phyloP scores from a whole-genome alignment of 2,888 invertebrate genomes.

The Harpalus rubripes region DNA sequence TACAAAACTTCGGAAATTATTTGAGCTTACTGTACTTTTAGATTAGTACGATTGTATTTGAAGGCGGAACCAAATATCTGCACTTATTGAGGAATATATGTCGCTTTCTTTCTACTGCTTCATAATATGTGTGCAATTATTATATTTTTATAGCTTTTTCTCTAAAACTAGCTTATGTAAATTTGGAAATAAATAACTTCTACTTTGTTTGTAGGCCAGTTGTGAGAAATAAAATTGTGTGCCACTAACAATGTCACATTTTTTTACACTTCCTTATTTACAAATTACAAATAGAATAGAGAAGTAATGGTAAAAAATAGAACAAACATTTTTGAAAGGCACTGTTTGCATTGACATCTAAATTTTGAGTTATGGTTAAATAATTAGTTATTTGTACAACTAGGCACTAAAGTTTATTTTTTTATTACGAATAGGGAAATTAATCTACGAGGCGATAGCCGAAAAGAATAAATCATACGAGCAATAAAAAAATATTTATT shows the following conservation, averaged over 20 bases:
- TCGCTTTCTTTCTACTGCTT: conserved; percentile 59
- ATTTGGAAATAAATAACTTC: not conserved
- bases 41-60: conserved; percentile 29
- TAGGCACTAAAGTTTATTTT: no score
- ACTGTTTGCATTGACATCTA: no score
- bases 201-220: conserved; percentile 12
- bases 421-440: no score
- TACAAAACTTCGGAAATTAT: not conserved
- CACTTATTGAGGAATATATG: conserved; percentile 57
- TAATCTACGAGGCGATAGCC: no score
- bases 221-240: conserved; percentile 30
- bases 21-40: conserved; percentile 39
- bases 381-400: no score
- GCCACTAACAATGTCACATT: conserved; percentile 2
- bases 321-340: no score
- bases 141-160: conserved; percentile 19
- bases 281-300: not conserved
- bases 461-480: no score
- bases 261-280: not conserved
- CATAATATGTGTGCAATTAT: conserved; percentile 54
- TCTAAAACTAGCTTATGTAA: conserved; percentile 29
- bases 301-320: no score
- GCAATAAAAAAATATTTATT: no score
- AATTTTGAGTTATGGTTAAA: no score
- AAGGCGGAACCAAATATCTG: conserved; percentile 11